A percentile compares a stretch with the other conserved stretches of the same genome.
Conservation (phyloP, 37 sponge, comb jelly and placozoan genomes). For the Chondrosia reniformis region DNA sequence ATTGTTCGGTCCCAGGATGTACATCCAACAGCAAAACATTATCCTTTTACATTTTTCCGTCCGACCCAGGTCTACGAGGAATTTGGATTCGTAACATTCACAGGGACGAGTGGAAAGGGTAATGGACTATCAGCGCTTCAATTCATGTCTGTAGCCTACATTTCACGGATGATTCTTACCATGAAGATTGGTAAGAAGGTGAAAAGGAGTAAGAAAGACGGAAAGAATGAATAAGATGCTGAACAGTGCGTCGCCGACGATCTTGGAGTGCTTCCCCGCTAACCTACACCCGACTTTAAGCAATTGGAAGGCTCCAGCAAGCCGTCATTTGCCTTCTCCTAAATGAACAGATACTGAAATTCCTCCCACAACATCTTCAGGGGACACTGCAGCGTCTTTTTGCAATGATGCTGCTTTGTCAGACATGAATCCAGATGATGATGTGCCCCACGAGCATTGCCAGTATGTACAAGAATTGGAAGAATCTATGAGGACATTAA, state of each 20-base stretch:
- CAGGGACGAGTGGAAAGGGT: neutral
- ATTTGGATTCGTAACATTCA: neutral
- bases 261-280: neutral
- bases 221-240: neutral
- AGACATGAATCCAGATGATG: neutral
- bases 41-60: neutral
- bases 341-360: neutral
- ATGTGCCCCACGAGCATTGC: slow-evolving; percentile 1
- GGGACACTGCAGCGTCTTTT: neutral
- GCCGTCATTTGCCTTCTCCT: neutral
- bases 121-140: neutral
- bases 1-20: neutral
- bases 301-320: slow-evolving; percentile 7
- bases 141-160: neutral
- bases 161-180: neutral
- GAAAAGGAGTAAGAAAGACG: neutral
- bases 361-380: too few species aligned
- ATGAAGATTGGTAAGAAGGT: neutral
- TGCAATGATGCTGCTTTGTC: neutral
- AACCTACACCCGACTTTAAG: neutral
- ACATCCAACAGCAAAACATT: neutral
- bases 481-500: neutral
- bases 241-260: neutral
- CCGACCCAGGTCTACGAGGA: neutral
- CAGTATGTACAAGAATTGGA: neutral